Evolutionary conservation across 2,113 vertebrate genomes (phyloP).

Genomic region (Gavia stellata): DNA sequence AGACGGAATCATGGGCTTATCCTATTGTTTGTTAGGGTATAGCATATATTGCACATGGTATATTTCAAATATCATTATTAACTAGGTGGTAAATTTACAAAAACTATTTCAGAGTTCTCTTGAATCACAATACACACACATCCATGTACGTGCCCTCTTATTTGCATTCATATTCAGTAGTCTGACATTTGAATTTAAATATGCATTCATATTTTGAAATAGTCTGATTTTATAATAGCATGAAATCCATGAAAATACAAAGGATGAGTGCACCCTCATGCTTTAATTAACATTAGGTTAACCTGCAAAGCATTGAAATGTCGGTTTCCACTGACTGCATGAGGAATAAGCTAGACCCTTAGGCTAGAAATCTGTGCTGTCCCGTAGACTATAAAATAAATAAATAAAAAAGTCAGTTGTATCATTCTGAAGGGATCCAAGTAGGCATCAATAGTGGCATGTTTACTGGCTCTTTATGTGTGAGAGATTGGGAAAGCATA

Average conservation of each 20-base stretch:
- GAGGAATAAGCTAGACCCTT: not conserved
- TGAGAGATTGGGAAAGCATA: not conserved
- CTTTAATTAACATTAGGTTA: constrained; percentile 41
- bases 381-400: not conserved
- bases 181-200: constrained; percentile 49
- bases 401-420: not conserved
- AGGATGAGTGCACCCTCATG: not conserved
- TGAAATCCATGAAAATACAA: constrained; percentile 34
- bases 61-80: not conserved
- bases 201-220: constrained; percentile 25
- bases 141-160: not conserved
- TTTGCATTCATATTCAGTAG: not conserved
- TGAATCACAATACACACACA: not conserved
- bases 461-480: not conserved
- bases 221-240: not conserved
- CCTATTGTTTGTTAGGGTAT: not conserved
- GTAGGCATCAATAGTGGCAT: not conserved
- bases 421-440: not conserved
- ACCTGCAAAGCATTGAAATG: not conserved
- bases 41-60: not conserved
- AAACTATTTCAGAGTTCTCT: not conserved
- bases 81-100: not conserved
- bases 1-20: not conserved
- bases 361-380: not conserved
- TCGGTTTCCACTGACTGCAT: not conserved